These are phyloP conservation scores for Ypsolopha sequella DNA, from an alignment of 2,888 invertebrate species.

Conservation along the genomic window DNA sequence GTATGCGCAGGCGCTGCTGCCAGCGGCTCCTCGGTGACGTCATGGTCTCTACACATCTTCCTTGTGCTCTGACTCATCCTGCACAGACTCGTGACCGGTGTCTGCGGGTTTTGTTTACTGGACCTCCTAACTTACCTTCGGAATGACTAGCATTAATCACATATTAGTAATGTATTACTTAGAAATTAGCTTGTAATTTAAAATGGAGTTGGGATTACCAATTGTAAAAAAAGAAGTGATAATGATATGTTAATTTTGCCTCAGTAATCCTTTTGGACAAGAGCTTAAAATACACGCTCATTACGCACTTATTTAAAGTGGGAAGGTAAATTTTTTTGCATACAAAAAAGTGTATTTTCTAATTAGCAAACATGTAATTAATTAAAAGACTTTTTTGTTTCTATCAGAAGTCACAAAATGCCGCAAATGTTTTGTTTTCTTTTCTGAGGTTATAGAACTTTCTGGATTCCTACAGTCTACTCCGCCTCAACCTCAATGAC, in stretches of 20 bases:
- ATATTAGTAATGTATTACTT: constrained; percentile 23
- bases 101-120: constrained; percentile 46
- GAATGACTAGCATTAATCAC: constrained; percentile 30
- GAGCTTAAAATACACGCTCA: neutral
- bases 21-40: constrained; percentile 26
- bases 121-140: constrained; percentile 31
- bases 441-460: no score
- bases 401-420: no score
- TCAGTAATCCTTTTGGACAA: neutral
- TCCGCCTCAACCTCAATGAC: no score
- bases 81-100: constrained; percentile 50
- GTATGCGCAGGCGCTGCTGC: neutral
- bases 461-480: no score
- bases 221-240: neutral
- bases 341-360: no score
- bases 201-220: constrained; percentile 14
- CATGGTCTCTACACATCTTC: constrained; percentile 55
- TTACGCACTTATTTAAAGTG: no score
- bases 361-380: no score
- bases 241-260: neutral
- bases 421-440: no score
- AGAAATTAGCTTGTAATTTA: constrained; percentile 15
- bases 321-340: no score
- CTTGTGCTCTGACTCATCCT: constrained; percentile 53
- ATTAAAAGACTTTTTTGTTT: no score